A percentile compares a stretch with the other conserved stretches of the same genome.
phyloP scores from a whole-genome alignment of 2,888 invertebrate species.

The Zaprionus lineosus region DNA sequence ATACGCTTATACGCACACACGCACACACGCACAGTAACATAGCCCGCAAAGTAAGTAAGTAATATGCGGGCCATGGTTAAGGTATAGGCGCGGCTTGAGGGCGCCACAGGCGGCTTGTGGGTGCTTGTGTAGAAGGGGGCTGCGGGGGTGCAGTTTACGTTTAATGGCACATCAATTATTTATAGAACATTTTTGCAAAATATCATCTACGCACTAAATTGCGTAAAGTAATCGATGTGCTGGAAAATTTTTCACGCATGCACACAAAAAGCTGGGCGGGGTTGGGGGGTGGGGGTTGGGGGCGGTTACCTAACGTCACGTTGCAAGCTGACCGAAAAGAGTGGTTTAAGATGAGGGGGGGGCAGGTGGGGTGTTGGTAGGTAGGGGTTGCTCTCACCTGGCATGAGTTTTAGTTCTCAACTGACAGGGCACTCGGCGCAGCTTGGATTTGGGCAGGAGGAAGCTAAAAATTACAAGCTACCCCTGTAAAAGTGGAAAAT shows the following conservation, averaged over 20 bases:
- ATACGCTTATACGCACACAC: not conserved
- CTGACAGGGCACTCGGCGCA: not conserved
- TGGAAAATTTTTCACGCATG: slow-evolving; percentile 77
- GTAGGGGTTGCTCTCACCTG: too few species aligned
- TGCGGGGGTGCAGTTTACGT: slow-evolving; percentile 22
- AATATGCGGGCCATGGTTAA: too few species aligned
- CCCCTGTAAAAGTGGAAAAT: slow-evolving; percentile 1
- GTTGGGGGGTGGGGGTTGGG: too few species aligned
- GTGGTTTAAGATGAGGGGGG: not conserved
- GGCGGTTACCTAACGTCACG: slow-evolving; percentile 34
- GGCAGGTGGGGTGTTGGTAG: too few species aligned
- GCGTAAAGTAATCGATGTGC: slow-evolving; percentile 79
- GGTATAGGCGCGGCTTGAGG: too few species aligned
- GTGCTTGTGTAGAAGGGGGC: slow-evolving; percentile 1
- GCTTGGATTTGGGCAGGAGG: slow-evolving; percentile 24
- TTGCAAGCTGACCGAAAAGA: slow-evolving; percentile 8
- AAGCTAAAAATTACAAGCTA: slow-evolving; percentile 65
- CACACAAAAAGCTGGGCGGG: too few species aligned
- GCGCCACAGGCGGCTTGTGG: not conserved
- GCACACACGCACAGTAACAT: not conserved
- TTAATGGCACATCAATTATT: slow-evolving; percentile 70
- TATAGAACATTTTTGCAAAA: slow-evolving; percentile 79
- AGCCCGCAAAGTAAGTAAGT: too few species aligned
- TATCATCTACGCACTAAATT: slow-evolving; percentile 79
- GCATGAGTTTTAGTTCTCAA: not conserved